Percentiles rank a stretch among this genome's conserved stretches.
phyloP scores from a whole-genome alignment of 2,888 invertebrate species.

The Rotaria socialis region DNA sequence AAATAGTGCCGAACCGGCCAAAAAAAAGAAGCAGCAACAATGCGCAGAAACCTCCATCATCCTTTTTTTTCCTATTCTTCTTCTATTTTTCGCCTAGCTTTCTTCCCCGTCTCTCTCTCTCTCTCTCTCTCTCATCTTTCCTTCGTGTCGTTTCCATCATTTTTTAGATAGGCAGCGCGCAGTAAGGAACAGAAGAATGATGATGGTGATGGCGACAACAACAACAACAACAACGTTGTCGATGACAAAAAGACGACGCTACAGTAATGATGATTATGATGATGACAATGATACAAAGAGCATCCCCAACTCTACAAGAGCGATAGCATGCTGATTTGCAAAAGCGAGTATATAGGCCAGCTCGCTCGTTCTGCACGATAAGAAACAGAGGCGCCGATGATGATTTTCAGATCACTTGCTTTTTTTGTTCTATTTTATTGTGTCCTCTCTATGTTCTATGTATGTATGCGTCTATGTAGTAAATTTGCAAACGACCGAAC shows the following conservation, averaged over 20 bases:
- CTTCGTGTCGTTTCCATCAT: slow-evolving; percentile 26
- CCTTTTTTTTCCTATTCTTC: slow-evolving; percentile 1
- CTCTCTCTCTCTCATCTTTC: neutral
- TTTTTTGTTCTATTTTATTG: neutral
- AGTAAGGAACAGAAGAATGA: neutral
- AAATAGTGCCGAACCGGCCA: neutral
- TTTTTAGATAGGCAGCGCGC: neutral
- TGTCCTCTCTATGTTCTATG: neutral
- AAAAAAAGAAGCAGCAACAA: slow-evolving; percentile 3
- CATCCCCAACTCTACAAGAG: neutral
- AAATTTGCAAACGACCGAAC: neutral
- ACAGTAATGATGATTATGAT: neutral
- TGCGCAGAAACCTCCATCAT: neutral
- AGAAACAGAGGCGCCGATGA: neutral
- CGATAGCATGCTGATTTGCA: neutral
- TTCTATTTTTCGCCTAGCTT: neutral
- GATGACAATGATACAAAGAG: neutral
- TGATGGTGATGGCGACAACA: neutral
- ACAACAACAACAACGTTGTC: neutral
- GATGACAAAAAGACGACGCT: neutral
- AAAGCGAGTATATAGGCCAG: neutral
- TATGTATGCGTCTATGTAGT: neutral
- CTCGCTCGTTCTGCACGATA: neutral
- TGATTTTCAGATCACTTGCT: slow-evolving; percentile 1
- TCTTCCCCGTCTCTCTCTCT: neutral